A percentile compares a stretch with the other conserved stretches of the same genome.
phyloP scores from a whole-genome alignment of 2,113 vertebrate genomes.

The Cyanistes caeruleus region DNA sequence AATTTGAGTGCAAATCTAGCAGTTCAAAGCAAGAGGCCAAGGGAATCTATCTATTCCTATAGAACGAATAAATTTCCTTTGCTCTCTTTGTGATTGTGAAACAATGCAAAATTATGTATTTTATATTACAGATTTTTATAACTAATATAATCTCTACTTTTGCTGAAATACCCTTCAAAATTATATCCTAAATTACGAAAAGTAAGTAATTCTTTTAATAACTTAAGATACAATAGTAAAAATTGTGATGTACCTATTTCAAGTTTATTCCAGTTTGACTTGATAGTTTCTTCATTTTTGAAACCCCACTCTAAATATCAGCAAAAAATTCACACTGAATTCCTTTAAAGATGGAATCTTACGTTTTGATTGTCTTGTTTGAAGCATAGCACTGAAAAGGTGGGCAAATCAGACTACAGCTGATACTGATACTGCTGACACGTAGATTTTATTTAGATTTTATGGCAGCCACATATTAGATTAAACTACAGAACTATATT shows the following conservation, averaged over 20 bases:
- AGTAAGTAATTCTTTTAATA: background rate
- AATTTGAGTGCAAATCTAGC: background rate
- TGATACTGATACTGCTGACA: too few species aligned
- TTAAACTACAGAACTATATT: conserved; percentile 40
- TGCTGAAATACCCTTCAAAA: background rate
- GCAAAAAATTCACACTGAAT: background rate
- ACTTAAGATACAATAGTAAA: background rate
- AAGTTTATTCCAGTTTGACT: background rate
- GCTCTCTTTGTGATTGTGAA: background rate
- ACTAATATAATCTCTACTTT: background rate
- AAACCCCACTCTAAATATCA: background rate
- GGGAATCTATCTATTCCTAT: background rate
- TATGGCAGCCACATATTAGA: background rate
- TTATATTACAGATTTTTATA: background rate
- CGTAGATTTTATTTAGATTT: background rate
- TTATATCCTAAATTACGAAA: background rate
- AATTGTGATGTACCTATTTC: background rate
- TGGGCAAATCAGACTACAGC: background rate
- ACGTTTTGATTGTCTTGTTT: background rate
- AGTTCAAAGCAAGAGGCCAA: background rate
- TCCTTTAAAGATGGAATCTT: background rate
- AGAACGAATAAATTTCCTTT: background rate
- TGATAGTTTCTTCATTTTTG: background rate
- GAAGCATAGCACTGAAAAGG: background rate
- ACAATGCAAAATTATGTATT: background rate